Base-by-base conservation (phyloP, 2,888 invertebrate species). In the Drosophila paramelanica region DNA sequence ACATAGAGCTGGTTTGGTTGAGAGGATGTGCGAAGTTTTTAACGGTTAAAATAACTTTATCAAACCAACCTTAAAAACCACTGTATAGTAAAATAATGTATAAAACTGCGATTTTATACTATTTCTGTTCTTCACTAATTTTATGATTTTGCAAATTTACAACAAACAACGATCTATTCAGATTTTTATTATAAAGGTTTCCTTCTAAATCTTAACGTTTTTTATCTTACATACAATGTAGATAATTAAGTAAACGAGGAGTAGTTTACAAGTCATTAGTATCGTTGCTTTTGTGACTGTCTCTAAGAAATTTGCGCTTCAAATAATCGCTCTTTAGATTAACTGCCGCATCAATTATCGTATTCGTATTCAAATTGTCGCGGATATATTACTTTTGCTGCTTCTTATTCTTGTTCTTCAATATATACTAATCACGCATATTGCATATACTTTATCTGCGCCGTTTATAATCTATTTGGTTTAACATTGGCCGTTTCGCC, bases 401-500 rank as follows among this genome's bases (percentile, higher is more conserved):
- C n/a, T 36, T 41, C 20, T 61, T 13, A n/a, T 33, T 41, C 25
- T n/a, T 27, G 5, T 38, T 20, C 41, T 45, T 56, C 25, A 55
- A 45, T 56, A 65, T 43, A 43, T 41, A 33, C 17, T 62, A 59
- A 69, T 58, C 61, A 23, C n/a, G 23, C 59, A 38, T 17, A 59
- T 51, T 68, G 61, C 58, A 60, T 31, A 64, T 50, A 25, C 55
- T 56, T 77, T 74, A 74, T 74, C 73, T 66, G 67, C 38, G 43
- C 39, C 57, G 59, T 62, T 77, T 58, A 59, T 55, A 55, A 77
- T 61, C 60, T 59, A 73, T 71, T 73, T 59, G 58, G 53, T 50
- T 70, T 49, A 62, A 52, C 42, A 53, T 55, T 43, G 20, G 43
- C 41, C 50, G 27, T 51, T 75, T 60, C 60, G 27, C 23, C n/a